Percentiles rank a stretch among this genome's conserved stretches.
Evolutionary conservation across 2,888 invertebrate species (phyloP).

Genomic region (Sinopyrophorus schimmeli): DNA sequence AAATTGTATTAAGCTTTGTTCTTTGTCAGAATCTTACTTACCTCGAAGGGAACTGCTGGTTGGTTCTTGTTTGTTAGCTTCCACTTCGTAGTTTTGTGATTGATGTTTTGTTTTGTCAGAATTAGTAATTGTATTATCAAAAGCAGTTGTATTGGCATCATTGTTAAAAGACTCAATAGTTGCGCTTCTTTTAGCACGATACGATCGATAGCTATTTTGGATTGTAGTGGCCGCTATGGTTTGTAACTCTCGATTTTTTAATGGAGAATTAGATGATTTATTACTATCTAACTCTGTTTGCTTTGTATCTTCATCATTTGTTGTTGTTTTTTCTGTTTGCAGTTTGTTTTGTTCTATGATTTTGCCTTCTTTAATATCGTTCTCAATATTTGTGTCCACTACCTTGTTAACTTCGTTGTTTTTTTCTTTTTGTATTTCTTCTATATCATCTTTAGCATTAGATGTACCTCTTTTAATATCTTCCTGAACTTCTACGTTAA

Average conservation of each 20-base stretch:
- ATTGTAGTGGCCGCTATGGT: conserved; percentile 26
- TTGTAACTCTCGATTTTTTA: background rate
- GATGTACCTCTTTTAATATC: too few species aligned
- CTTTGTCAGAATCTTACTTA: too few species aligned
- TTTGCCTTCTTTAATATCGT: background rate
- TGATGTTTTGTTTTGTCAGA: too few species aligned
- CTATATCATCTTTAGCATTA: background rate
- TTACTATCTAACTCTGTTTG: background rate
- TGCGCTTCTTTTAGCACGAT: conserved; percentile 18
- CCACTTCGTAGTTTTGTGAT: too few species aligned
- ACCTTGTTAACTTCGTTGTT: background rate
- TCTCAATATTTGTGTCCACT: background rate
- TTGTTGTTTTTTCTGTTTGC: background rate
- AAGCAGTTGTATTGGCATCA: too few species aligned
- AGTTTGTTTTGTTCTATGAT: background rate
- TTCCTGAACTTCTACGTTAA: too few species aligned
- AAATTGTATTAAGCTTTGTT: too few species aligned
- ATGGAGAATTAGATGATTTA: background rate
- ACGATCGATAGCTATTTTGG: conserved; percentile 25
- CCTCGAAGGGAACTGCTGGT: too few species aligned
- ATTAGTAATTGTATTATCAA: too few species aligned
- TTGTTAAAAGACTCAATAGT: too few species aligned
- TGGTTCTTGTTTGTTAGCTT: too few species aligned
- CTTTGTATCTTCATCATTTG: background rate
- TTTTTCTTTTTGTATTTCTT: background rate